Percentiles rank a stretch among this genome's conserved stretches.
These are phyloP conservation scores for Heliconius charithonia DNA, from an alignment of 2,888 invertebrate genomes.

Conservation along the genomic window DNA sequence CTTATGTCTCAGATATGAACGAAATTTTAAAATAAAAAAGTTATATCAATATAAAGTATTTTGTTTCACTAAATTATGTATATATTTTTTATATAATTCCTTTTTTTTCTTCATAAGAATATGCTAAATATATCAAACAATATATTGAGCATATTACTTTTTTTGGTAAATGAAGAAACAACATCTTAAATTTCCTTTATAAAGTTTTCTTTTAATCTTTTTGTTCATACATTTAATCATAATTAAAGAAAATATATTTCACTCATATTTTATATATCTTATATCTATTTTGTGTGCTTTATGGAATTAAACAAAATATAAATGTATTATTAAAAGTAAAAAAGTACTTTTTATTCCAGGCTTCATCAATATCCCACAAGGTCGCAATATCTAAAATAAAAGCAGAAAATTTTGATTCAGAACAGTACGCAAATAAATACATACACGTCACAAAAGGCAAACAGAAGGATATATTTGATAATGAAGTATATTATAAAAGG, in stretches of 20 bases:
- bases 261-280: background rate
- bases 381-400: background rate
- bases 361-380: constrained; percentile 14
- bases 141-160: no score
- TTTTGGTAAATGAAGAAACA: no score
- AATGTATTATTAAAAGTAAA: background rate
- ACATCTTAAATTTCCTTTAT: no score
- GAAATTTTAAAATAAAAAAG: background rate
- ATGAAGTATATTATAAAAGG: constrained; percentile 65
- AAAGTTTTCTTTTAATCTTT: no score
- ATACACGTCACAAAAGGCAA: constrained; percentile 41
- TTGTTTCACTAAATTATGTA: no score
- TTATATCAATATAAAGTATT: no score
- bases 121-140: no score
- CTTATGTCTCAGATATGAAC: background rate
- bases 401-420: constrained; percentile 34
- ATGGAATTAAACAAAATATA: background rate
- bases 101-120: no score
- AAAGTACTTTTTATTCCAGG: background rate
- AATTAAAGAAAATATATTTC: background rate
- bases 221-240: no score
- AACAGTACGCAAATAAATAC: constrained; percentile 50
- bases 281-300: background rate
- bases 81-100: no score
- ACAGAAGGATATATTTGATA: constrained; percentile 50